Base-by-base conservation (phyloP, 2,113 vertebrate genomes). In the Lycaon pictus region DNA sequence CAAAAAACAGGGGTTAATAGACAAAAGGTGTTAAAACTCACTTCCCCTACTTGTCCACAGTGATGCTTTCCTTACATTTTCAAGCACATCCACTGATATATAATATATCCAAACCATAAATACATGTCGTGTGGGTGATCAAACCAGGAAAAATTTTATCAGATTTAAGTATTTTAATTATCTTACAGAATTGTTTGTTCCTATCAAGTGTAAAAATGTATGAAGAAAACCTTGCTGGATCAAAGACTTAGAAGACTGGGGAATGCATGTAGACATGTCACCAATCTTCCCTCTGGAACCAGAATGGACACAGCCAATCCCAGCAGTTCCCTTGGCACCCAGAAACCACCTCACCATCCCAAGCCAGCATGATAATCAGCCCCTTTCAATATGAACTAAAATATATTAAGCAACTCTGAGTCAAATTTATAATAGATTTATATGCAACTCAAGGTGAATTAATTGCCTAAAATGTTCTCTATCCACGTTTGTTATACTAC, bases 131-230 rank as follows among this genome's bases (percentile, higher is more conserved):
- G 19, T 23, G 11, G 96, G 55, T n/a, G n/a, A 83, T 90, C 74
- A 83, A 3, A 3, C 51, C 9, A 74, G 74, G 62, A 65, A 93
- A 95, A 87, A 55, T 51, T 90, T 77, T 63, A 82, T 62, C n/a
- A 74, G 35, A 79, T 48, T 93, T 65, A 71, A 77, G n/a, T 69
- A 77, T 94, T 97, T 93, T 86, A 91, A 82, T 82, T 92, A 65
- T 43, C 58, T 95, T 74, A 71, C 7, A 95, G 51, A 80, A 80
- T 86, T n/a, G 58, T 67, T 62, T 67, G 43, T 94, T 74, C 43
- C 79, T 16, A 80, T 83, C 19, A 92, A 95, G n/a, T n/a, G 55
- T 53, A 76, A 84, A 95, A 81, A 80, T 51, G 13, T 48, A 65
- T 32, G 8, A 62, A 90, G 62, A 60, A 25, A 87, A 56, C 32